A percentile compares a stretch with the other conserved stretches of the same genome.
Conservation (phyloP, 2,113 vertebrate species). For the Gymnogyps californianus region DNA sequence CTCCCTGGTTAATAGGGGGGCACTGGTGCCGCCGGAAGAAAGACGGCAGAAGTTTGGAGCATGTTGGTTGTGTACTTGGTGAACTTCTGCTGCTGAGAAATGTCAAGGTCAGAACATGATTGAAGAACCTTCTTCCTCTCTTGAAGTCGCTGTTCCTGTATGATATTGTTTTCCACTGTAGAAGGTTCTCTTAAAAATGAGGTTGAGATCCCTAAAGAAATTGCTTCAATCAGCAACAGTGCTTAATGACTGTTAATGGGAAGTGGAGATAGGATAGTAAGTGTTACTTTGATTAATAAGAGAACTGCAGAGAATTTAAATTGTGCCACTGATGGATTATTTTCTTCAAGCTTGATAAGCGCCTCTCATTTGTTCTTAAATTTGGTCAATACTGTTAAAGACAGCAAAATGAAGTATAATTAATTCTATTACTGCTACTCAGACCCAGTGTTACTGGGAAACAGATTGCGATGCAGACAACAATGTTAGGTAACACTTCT, state of each 20-base stretch:
- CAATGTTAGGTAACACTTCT: constrained; percentile 62
- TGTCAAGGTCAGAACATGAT: constrained; percentile 82
- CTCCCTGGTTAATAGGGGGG: background rate
- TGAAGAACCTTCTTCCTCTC: constrained; percentile 77
- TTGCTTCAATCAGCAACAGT: constrained; percentile 88
- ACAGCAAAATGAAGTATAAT: constrained; percentile 89
- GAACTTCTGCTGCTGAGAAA: constrained; percentile 65
- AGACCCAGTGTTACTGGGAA: constrained; percentile 76
- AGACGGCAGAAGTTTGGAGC: constrained; percentile 40
- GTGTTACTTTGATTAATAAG: constrained; percentile 89
- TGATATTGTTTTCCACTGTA: constrained; percentile 84
- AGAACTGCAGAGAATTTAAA: constrained; percentile 88
- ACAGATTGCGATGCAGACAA: constrained; percentile 73
- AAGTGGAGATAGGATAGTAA: constrained; percentile 90
- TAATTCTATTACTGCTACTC: constrained; percentile 82
- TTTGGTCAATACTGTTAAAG: constrained; percentile 90
- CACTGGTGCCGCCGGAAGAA: background rate
- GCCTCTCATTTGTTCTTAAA: constrained; percentile 89
- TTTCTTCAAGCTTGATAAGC: constrained; percentile 92
- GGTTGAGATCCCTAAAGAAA: constrained; percentile 88
- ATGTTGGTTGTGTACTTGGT: constrained; percentile 35
- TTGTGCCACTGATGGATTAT: constrained; percentile 89
- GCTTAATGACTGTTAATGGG: constrained; percentile 90
- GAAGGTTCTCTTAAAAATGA: constrained; percentile 86
- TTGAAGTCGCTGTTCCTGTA: constrained; percentile 67